Base-by-base conservation (phyloP, 2,797 vertebrate genomes). In the Momotus momota region DNA sequence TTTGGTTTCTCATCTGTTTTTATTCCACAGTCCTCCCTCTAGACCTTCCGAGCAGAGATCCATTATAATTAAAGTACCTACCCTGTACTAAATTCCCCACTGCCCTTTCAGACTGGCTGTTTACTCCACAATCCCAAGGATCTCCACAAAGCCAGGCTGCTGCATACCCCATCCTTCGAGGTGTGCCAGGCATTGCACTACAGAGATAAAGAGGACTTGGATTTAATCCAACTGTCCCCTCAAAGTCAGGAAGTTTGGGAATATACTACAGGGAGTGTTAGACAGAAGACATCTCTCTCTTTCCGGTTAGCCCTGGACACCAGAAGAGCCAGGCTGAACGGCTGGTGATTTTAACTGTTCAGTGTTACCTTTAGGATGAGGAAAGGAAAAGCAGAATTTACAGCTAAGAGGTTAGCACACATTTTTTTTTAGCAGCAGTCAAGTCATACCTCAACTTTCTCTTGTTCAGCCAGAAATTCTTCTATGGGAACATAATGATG, bases 401-500 rank as follows among this genome's bases (percentile, higher is more conserved):
- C 12, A 33, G 5, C 57, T 81, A 71, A 67, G 12, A 75, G 9
- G 31, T 10, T 54, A 84, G 62, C 35, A 81, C 1, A 5, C 6
- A 10, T 5, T 64, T 41, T 31, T 69, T 31, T 69, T 33, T 33
- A 85, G 33, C 33, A 16, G 14, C 46, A 75, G 29, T 41, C 43
- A 73, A 43, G n/a, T 62, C 66, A 66, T 96, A 99, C 99, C 98
- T 99, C 98, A 31, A 98, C 98, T 97, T 98, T 98, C 75, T 98
- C 98, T 93, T 99, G 98, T 77, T 99, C 99, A 40, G 98, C 98
- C 5, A 97, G 97, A 88, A 99, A 99, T 88, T 99, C 98, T 7
- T 99, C 98, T 11, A 99, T 40, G 26, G 98, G 98, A 40, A 99
- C 98, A 21, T 99, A 99, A 66, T 98, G 96, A 3, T 99, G 98